These are phyloP conservation scores for Cerceris rybyensis DNA, from an alignment of 2,888 invertebrate species.

Conservation along the genomic window DNA sequence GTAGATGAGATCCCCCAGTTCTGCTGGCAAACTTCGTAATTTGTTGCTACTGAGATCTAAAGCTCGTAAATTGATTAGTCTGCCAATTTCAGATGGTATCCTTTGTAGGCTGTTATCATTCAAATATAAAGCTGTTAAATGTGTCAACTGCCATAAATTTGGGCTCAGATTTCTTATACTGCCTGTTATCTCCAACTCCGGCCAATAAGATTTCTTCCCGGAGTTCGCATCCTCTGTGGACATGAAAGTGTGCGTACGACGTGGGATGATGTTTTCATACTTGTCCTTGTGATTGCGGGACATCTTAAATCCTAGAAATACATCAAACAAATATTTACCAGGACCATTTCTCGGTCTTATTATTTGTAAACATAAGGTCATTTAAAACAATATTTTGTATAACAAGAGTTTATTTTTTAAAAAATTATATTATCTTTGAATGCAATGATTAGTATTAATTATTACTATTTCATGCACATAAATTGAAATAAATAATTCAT, in stretches of 20 bases:
- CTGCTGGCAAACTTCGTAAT: slow-evolving; percentile 95
- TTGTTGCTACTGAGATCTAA: slow-evolving; percentile 98
- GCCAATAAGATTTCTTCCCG: slow-evolving; percentile 96
- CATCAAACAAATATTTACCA: background rate
- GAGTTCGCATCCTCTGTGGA: slow-evolving; percentile 95
- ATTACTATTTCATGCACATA: too few species aligned
- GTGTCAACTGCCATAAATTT: slow-evolving; percentile 93
- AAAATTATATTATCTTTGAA: too few species aligned
- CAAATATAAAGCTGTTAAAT: slow-evolving; percentile 96
- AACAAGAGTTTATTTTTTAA: too few species aligned
- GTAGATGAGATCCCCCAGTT: slow-evolving; percentile 97
- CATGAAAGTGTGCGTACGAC: slow-evolving; percentile 95
- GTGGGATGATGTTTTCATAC: slow-evolving; percentile 91
- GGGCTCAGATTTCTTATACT: slow-evolving; percentile 97
- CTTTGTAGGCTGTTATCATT: slow-evolving; percentile 97
- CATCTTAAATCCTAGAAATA: slow-evolving; percentile 80
- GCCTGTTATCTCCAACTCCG: slow-evolving; percentile 95
- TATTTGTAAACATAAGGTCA: too few species aligned
- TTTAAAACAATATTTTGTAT: too few species aligned
- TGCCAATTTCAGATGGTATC: slow-evolving; percentile 95
- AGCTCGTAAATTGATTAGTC: slow-evolving; percentile 91
- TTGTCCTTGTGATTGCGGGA: slow-evolving; percentile 91
- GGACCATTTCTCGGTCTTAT: too few species aligned
- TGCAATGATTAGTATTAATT: too few species aligned
- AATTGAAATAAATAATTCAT: too few species aligned